phyloP scores from a whole-genome alignment of 2,113 vertebrate species.

The Dipodomys spectabilis region DNA sequence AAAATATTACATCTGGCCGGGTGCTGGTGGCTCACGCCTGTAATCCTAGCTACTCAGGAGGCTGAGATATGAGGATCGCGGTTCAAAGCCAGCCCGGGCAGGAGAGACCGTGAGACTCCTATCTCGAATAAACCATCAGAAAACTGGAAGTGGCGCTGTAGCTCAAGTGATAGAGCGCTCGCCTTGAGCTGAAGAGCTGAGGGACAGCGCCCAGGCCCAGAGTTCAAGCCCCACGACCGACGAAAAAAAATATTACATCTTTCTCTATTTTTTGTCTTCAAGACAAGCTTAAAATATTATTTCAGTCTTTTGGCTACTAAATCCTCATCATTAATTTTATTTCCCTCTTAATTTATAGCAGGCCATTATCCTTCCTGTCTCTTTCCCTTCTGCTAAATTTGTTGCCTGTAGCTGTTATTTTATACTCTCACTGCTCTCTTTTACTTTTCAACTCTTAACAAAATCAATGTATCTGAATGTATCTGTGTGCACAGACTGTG shows the following conservation, averaged over 20 bases:
- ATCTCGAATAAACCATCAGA: no score
- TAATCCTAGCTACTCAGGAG: no score
- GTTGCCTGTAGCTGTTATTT: conserved; percentile 58
- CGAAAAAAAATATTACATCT: background rate
- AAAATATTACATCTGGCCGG: background rate
- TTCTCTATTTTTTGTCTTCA: background rate
- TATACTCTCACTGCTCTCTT: conserved; percentile 34
- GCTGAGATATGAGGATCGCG: no score
- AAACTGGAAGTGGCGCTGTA: no score
- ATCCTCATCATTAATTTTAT: conserved; percentile 75
- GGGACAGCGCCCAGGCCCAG: no score
- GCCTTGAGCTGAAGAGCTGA: no score
- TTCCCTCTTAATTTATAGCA: conserved; percentile 63
- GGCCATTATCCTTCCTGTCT: conserved; percentile 43
- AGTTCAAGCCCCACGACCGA: no score
- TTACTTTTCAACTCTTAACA: background rate
- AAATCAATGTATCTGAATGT: background rate
- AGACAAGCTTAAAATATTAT: conserved; percentile 74
- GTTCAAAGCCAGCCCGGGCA: no score
- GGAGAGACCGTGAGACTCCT: no score
- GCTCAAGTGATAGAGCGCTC: no score
- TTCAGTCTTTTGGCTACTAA: conserved; percentile 64
- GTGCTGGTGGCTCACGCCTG: no score
- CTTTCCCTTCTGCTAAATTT: conserved; percentile 51
- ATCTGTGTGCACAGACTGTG: background rate